Evolutionary conservation across 2,888 invertebrate genomes (phyloP), one percentile per base, ranked within the genome.

Genomic region (Temnothorax unifasciatus): DNA sequence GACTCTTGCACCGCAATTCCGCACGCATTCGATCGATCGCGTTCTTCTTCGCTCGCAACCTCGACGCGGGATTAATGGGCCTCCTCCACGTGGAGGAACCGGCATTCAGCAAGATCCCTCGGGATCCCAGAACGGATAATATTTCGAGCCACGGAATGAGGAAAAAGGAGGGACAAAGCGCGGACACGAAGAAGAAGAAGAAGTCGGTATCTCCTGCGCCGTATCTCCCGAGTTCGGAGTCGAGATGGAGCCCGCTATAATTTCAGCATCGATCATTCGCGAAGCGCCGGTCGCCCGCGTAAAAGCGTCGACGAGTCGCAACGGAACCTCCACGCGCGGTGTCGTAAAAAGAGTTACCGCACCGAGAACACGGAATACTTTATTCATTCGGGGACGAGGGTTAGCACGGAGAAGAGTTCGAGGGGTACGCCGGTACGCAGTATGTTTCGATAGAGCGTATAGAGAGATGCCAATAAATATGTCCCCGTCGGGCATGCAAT

Each of bases 401-500:
- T 64, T 50, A 13, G 57, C 54, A 34, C 34, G 83, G 81, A 21
- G 81, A 81, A 81, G 82, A 73, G 77, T 11, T 18, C 66, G 74
- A 79, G 54, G 82, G 47, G 29, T 66, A 44, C 29, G 41, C 34
- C 47, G 66, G 29, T 15, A 73, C 64, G 79, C 63, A 79, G 89
- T 90, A 88, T 89, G 93, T 92, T 92, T 92, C 87, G 89, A 87
- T 88, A 75, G 91, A 77, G 38, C 13, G 25, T 90, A 90, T 91
- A 92, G 92, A 93, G 91, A 92, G 92, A 93, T 92, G 92, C 92
- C 94, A 92, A 94, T 93, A 93, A 94, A 94, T 94, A 93, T 93
- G 93, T 94, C 93, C 89, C 85, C 81, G 88, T 61, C 88, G 89
- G 47, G 87, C 93, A 94, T 94, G 94, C 93, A 94, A 94, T 94